Evolutionary conservation across 2,113 vertebrate genomes (phyloP).

Genomic region (Scatophagus argus): DNA sequence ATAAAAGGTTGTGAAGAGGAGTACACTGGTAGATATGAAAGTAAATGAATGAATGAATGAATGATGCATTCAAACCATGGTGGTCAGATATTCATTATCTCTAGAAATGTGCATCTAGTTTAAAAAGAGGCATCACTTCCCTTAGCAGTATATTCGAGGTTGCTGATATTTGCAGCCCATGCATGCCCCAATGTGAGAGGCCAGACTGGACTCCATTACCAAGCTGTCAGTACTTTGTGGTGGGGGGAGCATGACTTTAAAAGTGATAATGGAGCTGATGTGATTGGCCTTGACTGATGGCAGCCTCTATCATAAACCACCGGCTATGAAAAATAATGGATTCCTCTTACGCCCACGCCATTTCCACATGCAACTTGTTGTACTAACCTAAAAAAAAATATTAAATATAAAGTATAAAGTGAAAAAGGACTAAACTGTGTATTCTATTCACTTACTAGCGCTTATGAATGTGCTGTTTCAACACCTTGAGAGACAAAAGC

Average conservation of each 20-base stretch:
- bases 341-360: neutral
- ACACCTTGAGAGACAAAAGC: neutral
- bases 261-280: neutral
- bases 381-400: neutral
- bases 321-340: neutral
- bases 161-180: neutral
- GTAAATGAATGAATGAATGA: neutral
- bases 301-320: neutral
- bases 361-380: too few relatives aligned
- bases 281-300: neutral
- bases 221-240: neutral
- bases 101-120: neutral
- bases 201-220: conserved; percentile 5
- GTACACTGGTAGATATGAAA: neutral
- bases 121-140: neutral
- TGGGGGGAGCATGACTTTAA: neutral
- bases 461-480: neutral
- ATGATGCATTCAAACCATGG: neutral
- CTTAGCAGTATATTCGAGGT: neutral
- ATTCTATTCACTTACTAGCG: neutral
- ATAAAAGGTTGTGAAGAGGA: too few relatives aligned
- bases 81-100: neutral
- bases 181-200: neutral
- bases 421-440: neutral
- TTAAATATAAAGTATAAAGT: neutral